Base-by-base conservation (phyloP, 2,113 vertebrate species). In the Callipepla squamata region DNA sequence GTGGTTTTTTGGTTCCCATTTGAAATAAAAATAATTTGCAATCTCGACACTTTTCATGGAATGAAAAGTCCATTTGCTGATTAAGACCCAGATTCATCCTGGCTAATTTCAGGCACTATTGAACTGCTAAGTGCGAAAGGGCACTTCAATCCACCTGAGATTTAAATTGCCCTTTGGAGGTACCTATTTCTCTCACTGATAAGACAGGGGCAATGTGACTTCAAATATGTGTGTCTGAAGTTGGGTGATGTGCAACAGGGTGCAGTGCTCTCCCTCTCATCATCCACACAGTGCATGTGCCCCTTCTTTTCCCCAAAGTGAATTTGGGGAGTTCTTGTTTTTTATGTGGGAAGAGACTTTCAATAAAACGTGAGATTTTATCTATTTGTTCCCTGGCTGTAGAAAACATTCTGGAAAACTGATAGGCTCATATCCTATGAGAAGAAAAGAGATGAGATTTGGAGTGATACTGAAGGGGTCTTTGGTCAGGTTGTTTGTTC, bases 61-160 rank as follows among this genome's bases (percentile, higher is more conserved):
- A 96, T 94, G 91, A 93, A 96, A 94, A 96, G 94, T 93, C 94
- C 94, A 96, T 96, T 96, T 96, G 89, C 92, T 96, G 95, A 96
- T 96, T 96, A 93, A 96, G 95, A 51, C 66, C 62, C 5, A 44
- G 91, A 53, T 95, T 81, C 77, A 86, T 92, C 85, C 57, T n/a
- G 36, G 77, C 57, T 93, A 48, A 96, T 92, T 96, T 95, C 90
- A 93, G 85, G 85, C 88, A 14, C 90, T 94, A 92, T 93, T 80
- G 95, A 96, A 72, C 90, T 95, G 88, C 76, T 61, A 57, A 28
- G 69, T 93, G 57, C 85, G 90, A 68, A 93, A 96, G 96, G 96
- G 92, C 90, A 95, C 90, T 96, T 93, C 34, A 94, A 96, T 96
- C 90, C 95, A 90, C 90, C 85, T 51, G 88, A 95, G 93, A 48